Evolutionary conservation across 2,797 vertebrate genomes (phyloP), one percentile per base, ranked within the genome.

Genomic region (Semaprochilodus insignis): DNA sequence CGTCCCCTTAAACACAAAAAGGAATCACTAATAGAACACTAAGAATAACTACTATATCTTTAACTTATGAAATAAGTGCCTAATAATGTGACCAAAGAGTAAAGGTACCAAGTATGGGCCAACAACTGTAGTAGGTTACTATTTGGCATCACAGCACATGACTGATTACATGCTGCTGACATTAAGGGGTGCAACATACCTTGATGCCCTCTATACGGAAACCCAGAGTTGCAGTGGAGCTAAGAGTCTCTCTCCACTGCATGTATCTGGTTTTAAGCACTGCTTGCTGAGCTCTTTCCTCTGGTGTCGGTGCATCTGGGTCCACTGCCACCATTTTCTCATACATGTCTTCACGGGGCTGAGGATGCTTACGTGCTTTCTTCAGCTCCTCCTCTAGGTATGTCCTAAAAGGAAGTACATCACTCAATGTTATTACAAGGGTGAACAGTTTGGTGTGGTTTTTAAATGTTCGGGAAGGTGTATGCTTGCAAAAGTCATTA

Each of bases 321-420:
- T 97, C 96, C 89, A 97, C 94, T 0, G 94, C 95, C 70, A 97
- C 90, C 96, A 97, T 97, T 91, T 97, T 97, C 85, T 96, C 94
- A 55, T 95, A 97, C 95, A 97, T 95, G 89, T 97, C 96, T 23
- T 90, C 94, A 52, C 96, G 94, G 57, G 95, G 94, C 74, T 94
- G 89, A 8, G 96, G 95, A 23, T 92, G 86, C 51, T 96, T 93
- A 13, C 91, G 89, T 0, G 94, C 95, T 84, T 95, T 91, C 52
- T 88, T 88, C 76, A 96, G 91, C 83, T 96, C 96, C 44, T 96
- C 95, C 78, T 97, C 96, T 27, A 96, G 92, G 87, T 97, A 97
- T 0, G 96, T 97, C 86, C 96, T 97, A 86, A 27, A 34, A 72
- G 70, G 34, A 69, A 6, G 19, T 14, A 57, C 8, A 51, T 7